Percentiles rank a stretch among this genome's conserved stretches.
phyloP scores from a whole-genome alignment of 1,140 invertebrate genomes.

The Steinernema feltiae region DNA sequence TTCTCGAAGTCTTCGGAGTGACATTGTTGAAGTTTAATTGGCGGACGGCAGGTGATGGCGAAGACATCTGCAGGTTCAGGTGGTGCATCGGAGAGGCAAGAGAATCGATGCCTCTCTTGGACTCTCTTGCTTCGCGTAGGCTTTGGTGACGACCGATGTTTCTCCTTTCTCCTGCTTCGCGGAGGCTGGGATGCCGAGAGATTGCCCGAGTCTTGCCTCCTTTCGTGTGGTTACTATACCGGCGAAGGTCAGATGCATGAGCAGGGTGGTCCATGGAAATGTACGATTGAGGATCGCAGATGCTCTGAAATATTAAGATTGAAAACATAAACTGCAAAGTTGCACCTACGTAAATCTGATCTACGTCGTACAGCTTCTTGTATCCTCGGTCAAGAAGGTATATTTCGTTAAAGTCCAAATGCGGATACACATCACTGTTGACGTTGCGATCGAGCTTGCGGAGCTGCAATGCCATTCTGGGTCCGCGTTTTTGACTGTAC shows the following conservation, averaged over 20 bases:
- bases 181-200: not conserved
- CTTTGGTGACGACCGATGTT: too few species aligned
- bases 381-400: conserved; percentile 91
- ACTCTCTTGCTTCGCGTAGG: too few species aligned
- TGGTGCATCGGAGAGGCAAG: not conserved
- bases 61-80: not conserved
- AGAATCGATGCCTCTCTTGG: too few species aligned
- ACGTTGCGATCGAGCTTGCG: conserved; percentile 73
- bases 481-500: conserved; percentile 87
- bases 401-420: conserved; percentile 81
- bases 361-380: conserved; percentile 69
- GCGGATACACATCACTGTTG: conserved; percentile 78
- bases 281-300: conserved; percentile 59
- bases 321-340: not conserved
- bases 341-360: conserved; percentile 11
- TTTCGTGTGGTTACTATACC: not conserved
- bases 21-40: not conserved
- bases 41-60: not conserved
- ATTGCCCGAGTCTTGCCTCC: not conserved
- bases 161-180: too few species aligned
- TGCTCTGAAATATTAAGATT: conserved; percentile 42
- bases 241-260: conserved; percentile 54
- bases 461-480: conserved; percentile 71
- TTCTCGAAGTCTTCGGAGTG: not conserved
- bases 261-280: conserved; percentile 60